phyloP scores from a whole-genome alignment of 2,888 invertebrate genomes.

The Ligdia adustata region DNA sequence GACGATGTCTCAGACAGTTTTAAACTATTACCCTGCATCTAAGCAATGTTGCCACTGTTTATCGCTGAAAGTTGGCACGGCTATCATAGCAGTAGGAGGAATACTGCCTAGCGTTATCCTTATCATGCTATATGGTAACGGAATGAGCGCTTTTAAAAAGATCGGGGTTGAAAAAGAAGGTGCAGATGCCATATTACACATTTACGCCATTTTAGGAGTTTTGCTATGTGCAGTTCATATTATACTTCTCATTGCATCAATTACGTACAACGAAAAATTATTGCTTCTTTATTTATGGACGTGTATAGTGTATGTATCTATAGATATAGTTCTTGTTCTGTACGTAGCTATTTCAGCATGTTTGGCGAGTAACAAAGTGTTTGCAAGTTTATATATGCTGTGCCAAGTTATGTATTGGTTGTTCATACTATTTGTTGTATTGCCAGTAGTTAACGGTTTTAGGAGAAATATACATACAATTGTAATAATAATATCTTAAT shows the following conservation, averaged over 20 bases:
- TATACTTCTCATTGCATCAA: slow-evolving; percentile 48
- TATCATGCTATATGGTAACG: slow-evolving; percentile 39
- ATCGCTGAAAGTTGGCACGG: slow-evolving; percentile 51
- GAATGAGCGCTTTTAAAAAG: slow-evolving; percentile 34
- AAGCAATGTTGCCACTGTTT: slow-evolving; percentile 49
- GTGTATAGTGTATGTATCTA: slow-evolving; percentile 42
- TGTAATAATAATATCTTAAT: slow-evolving; percentile 45
- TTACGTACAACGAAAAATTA: slow-evolving; percentile 52
- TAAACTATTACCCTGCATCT: slow-evolving; percentile 42
- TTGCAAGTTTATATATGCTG: slow-evolving; percentile 33
- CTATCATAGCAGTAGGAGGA: slow-evolving; percentile 51
- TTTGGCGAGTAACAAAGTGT: slow-evolving; percentile 14
- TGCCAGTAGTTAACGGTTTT: slow-evolving; percentile 61
- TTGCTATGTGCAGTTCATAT: slow-evolving; percentile 45
- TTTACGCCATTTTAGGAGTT: slow-evolving; percentile 50
- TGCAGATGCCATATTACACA: slow-evolving; percentile 40
- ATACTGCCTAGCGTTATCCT: slow-evolving; percentile 45
- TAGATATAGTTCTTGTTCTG: slow-evolving; percentile 44
- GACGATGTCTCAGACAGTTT: too few species aligned
- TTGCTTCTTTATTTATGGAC: slow-evolving; percentile 59
- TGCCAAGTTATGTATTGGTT: slow-evolving; percentile 48
- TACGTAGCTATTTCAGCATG: slow-evolving; percentile 37
- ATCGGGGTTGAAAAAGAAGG: slow-evolving; percentile 31
- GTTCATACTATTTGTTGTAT: slow-evolving; percentile 43
- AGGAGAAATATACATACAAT: slow-evolving; percentile 61